These are phyloP conservation scores for Apostichopus japonicus DNA, from an alignment of 35 echinoderm and acorn worm genomes.

Conservation along the genomic window DNA sequence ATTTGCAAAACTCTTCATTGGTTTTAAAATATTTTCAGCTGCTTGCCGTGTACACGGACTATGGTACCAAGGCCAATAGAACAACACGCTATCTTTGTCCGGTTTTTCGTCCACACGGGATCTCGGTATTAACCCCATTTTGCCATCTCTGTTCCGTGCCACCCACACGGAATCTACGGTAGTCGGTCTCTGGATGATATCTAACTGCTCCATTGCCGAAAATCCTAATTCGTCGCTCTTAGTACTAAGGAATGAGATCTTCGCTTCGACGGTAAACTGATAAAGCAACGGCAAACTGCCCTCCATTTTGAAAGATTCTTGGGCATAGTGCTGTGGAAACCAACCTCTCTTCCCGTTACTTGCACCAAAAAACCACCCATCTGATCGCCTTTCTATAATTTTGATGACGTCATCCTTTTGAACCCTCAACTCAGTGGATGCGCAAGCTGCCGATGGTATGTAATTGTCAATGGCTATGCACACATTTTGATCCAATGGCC, in stretches of 20 bases:
- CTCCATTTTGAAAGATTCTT: slow-evolving; percentile 8
- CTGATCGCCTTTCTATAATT: not conserved
- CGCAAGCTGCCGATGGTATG: not conserved
- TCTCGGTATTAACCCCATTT: slow-evolving; percentile 19
- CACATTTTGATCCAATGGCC: not conserved
- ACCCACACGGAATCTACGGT: not conserved
- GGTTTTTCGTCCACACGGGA: slow-evolving; percentile 24
- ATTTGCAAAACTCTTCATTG: not conserved
- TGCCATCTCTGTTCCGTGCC: slow-evolving; percentile 20
- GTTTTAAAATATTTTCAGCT: slow-evolving; percentile 3
- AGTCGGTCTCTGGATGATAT: slow-evolving; percentile 2
- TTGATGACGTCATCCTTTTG: slow-evolving; percentile 3
- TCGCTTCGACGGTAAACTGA: slow-evolving; percentile 40
- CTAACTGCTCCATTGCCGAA: slow-evolving; percentile 7
- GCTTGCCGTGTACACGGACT: not conserved
- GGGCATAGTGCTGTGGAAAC: slow-evolving; percentile 22
- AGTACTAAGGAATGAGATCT: not conserved
- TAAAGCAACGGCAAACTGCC: not conserved
- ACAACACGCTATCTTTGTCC: not conserved
- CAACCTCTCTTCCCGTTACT: not conserved
- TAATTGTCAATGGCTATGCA: slow-evolving; percentile 14
- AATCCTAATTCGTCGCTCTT: not conserved
- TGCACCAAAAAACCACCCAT: slow-evolving; percentile 26
- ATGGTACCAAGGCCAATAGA: slow-evolving; percentile 2
- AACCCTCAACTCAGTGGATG: not conserved